Base-by-base conservation (phyloP, 2,113 vertebrate species). In the Sphaerodactylus townsendi region DNA sequence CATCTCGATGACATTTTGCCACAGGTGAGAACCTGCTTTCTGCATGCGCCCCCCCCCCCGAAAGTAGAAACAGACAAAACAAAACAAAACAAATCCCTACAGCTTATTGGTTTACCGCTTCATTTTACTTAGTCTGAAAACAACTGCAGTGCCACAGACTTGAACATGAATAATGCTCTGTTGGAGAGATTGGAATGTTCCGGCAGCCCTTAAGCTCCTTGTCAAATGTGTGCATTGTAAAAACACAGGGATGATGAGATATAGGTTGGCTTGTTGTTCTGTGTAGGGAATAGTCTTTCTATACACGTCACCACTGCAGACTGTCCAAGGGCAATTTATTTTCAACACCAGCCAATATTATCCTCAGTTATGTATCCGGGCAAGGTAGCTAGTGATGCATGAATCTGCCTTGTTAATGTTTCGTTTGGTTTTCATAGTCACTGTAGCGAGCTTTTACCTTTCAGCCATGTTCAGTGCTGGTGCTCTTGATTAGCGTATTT, bases 41-140 rank as follows among this genome's bases (percentile, higher is more conserved):
- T n/a, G 41, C 53, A 56, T 13, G 0, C 0, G 0, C 0, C 15
- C 87, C 0, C 0, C 0, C 15, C 87, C 73, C 75, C 66, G 71
- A 68, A 86, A 8, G 62, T 23, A 70, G 79, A 88, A 92, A 86
- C 46, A 77, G 90, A 86, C 78, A 86, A 77, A 74, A 86, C 77
- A 41, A 91, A 91, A 25, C 13, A 10, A 10, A 28, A 48, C 15
- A 79, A 85, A 37, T 62, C 53, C 68, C 39, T 11, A 28, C 75
- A 90, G 62, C 11, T 82, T 83, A 59, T 80, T 33, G 82, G 59
- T 72, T 69, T 48, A 80, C 78, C n/a, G 83, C 77, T 84, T 81
- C 68, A 41, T 90, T 88, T 88, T 85, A 82, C 71, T 83, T 2
- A 0, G n/a, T 82, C 87, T 83, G 79, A 81, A 71, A 92, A 88